Conservation (phyloP, 2,888 invertebrate species). For the Nebria salina region DNA sequence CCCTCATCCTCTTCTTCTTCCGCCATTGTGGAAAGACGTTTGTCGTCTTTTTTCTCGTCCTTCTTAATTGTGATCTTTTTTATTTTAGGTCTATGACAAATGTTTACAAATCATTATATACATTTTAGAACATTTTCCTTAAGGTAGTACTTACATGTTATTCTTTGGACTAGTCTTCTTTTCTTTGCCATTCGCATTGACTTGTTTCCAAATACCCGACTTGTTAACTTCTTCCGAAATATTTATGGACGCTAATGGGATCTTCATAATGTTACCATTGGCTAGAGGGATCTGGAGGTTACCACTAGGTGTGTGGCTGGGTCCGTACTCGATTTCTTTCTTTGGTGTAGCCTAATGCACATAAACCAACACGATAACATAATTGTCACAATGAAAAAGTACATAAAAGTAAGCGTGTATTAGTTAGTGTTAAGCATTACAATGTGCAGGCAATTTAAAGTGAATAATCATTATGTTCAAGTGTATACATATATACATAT, state of each 20-base stretch:
- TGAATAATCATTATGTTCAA: slow-evolving; percentile 28
- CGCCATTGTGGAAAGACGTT: slow-evolving; percentile 84
- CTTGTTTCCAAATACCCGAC: slow-evolving; percentile 93
- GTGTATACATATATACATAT: neutral
- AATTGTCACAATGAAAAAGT: neutral
- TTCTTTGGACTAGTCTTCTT: slow-evolving; percentile 59
- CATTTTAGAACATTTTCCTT: no score
- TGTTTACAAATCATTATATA: neutral
- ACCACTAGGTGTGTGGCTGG: slow-evolving; percentile 58
- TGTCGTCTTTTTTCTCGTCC: slow-evolving; percentile 66
- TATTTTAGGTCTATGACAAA: slow-evolving; percentile 62
- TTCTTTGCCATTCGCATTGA: slow-evolving; percentile 73
- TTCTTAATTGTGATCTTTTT: slow-evolving; percentile 76
- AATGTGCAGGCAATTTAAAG: slow-evolving; percentile 38
- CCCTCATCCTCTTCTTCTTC: slow-evolving; percentile 86
- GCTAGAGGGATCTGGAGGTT: slow-evolving; percentile 86
- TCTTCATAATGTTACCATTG: slow-evolving; percentile 90
- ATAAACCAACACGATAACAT: neutral
- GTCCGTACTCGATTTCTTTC: slow-evolving; percentile 57
- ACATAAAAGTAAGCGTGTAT: slow-evolving; percentile 19
- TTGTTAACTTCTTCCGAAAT: slow-evolving; percentile 94
- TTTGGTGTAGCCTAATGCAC: slow-evolving; percentile 53
- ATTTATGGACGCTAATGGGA: slow-evolving; percentile 85
- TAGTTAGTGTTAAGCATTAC: neutral
- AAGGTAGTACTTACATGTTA: slow-evolving; percentile 51